These are phyloP conservation scores for Magallana angulata DNA, from an alignment of 1,140 invertebrate genomes.

Conservation along the genomic window DNA sequence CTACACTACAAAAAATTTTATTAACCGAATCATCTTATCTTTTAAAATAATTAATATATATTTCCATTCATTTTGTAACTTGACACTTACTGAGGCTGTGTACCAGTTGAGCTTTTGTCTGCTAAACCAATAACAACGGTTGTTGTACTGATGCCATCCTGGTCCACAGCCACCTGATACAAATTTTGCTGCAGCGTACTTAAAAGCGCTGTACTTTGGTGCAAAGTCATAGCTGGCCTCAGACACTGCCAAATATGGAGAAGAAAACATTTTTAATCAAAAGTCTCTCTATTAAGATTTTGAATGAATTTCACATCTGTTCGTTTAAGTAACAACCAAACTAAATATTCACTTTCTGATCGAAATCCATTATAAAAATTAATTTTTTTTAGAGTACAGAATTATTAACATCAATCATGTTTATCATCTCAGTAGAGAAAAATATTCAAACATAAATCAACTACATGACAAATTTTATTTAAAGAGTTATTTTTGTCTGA, in stretches of 20 bases:
- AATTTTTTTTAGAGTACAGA: too few relatives aligned
- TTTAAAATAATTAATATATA: not conserved
- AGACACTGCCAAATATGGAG: not conserved
- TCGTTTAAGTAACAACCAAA: too few relatives aligned
- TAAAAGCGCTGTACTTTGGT: not conserved
- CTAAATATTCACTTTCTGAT: too few relatives aligned
- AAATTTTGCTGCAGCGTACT: not conserved
- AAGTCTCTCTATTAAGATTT: too few relatives aligned
- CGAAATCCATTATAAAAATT: too few relatives aligned
- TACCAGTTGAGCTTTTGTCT: slow-evolving; percentile 38
- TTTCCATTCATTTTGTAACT: not conserved
- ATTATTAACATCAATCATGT: too few relatives aligned
- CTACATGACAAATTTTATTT: too few relatives aligned
- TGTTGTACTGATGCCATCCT: slow-evolving; percentile 40
- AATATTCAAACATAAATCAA: too few relatives aligned
- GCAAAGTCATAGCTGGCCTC: not conserved
- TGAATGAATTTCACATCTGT: too few relatives aligned
- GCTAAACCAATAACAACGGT: slow-evolving; percentile 45
- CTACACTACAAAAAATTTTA: not conserved
- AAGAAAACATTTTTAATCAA: too few relatives aligned
- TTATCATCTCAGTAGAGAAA: too few relatives aligned
- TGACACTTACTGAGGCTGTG: slow-evolving; percentile 40
- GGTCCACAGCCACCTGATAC: not conserved
- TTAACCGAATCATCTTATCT: not conserved
- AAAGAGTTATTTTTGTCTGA: too few relatives aligned